These are phyloP conservation scores for Darevskia nairensis DNA, from an alignment of 2,797 vertebrate species.

Conservation along the genomic window DNA sequence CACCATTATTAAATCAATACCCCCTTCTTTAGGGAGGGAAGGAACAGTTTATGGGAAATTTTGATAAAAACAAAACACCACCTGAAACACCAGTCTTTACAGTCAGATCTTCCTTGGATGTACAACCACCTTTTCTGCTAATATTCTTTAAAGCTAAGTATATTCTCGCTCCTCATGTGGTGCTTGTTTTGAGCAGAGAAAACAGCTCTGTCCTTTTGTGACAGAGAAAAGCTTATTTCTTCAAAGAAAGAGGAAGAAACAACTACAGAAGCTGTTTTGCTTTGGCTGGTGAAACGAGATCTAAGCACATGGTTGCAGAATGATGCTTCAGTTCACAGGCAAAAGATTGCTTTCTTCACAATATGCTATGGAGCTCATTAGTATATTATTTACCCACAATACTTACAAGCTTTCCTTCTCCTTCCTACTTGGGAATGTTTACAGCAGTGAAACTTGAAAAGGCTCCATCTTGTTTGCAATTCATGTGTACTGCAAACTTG, in stretches of 20 bases:
- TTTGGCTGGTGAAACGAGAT: neutral
- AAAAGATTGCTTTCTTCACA: neutral
- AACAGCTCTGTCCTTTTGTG: neutral
- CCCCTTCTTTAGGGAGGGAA: conserved; percentile 32
- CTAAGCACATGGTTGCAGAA: rapidly evolving
- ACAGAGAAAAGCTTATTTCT: conserved; percentile 32
- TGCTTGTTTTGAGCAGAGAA: conserved; percentile 26
- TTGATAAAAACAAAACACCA: conserved; percentile 47
- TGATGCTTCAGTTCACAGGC: neutral
- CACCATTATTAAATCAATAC: conserved; percentile 53
- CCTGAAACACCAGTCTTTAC: neutral
- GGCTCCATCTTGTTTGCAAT: neutral
- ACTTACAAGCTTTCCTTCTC: neutral
- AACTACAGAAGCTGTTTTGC: neutral
- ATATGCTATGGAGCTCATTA: neutral
- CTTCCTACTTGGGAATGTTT: rapidly evolving
- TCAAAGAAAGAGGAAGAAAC: conserved; percentile 28
- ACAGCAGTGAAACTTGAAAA: neutral
- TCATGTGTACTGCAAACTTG: neutral
- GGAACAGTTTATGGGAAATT: conserved; percentile 38
- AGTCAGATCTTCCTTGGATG: neutral
- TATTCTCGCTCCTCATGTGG: conserved; percentile 37
- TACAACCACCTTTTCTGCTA: conserved; percentile 33
- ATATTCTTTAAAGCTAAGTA: conserved; percentile 62
- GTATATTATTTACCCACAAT: neutral